These are phyloP conservation scores for Chinchilla lanigera DNA, from an alignment of 2,113 vertebrate species.

Conservation along the genomic window DNA sequence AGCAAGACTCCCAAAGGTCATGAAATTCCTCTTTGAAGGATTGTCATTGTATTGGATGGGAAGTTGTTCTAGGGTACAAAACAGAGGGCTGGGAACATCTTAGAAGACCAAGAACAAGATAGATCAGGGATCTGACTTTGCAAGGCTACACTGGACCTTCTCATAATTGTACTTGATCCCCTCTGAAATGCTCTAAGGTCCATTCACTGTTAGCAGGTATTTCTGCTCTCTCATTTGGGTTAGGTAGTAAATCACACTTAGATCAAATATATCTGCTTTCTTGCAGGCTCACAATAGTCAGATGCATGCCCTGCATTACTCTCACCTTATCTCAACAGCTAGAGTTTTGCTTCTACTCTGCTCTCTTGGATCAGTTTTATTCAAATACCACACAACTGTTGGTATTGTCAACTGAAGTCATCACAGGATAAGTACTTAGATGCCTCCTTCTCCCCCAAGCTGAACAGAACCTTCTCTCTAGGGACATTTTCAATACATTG, in stretches of 20 bases:
- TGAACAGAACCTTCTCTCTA: background rate
- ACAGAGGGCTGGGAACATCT: background rate
- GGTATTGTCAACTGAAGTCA: background rate
- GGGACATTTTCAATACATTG: background rate
- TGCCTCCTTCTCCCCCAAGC: background rate
- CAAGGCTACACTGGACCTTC: background rate
- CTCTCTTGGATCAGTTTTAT: background rate
- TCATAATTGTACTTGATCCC: background rate
- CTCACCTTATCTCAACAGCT: background rate
- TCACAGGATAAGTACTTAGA: background rate
- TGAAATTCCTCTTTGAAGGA: background rate
- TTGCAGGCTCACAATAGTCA: background rate
- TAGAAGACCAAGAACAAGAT: background rate
- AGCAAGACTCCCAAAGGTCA: background rate
- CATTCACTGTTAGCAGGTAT: background rate
- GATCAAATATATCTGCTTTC: background rate
- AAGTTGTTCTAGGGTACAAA: background rate
- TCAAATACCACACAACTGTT: background rate
- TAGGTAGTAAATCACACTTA: background rate
- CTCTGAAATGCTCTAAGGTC: background rate
- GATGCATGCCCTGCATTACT: background rate
- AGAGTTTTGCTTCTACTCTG: background rate
- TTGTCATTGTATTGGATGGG: background rate
- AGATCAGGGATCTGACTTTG: background rate
- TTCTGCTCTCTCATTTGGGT: slow-evolving; percentile 8